phyloP scores from a whole-genome alignment of 1,140 invertebrate genomes.

The Drosophila malerkotliana region DNA sequence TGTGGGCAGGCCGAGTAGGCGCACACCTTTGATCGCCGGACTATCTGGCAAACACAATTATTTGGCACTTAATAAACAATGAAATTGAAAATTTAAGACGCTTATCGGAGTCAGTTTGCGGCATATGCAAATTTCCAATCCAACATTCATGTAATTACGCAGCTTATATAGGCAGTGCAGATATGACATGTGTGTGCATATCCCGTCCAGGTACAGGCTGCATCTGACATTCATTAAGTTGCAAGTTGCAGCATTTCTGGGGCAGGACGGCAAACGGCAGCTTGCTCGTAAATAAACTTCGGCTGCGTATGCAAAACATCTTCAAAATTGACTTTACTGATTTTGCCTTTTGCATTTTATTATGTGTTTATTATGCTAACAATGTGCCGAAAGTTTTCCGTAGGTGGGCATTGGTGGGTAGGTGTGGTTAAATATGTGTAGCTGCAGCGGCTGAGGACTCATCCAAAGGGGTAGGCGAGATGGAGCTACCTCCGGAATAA shows the following conservation, averaged over 20 bases:
- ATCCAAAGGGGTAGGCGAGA: conserved; percentile 26
- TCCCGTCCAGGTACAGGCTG: conserved; percentile 5
- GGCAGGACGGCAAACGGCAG: conserved; percentile 12
- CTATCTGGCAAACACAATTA: conserved; percentile 52
- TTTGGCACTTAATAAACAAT: conserved; percentile 81
- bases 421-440: conserved; percentile 47
- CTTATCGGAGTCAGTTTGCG: conserved; percentile 63
- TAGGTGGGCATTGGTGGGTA: conserved; percentile 6
- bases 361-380: conserved; percentile 80
- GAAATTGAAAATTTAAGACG: conserved; percentile 81
- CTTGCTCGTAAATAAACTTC: conserved; percentile 63
- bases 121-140: conserved; percentile 65
- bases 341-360: conserved; percentile 74
- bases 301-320: conserved; percentile 64
- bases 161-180: conserved; percentile 23
- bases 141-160: conserved; percentile 73
- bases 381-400: conserved; percentile 69
- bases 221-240: conserved; percentile 61
- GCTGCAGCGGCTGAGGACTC: conserved; percentile 23
- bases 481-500: background rate
- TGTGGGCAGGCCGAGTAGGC: conserved; percentile 27
- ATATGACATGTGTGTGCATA: conserved; percentile 32
- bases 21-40: conserved; percentile 65
- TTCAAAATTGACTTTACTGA: conserved; percentile 78
- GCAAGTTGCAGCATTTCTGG: conserved; percentile 33